These are phyloP conservation scores for Corythornis vintsioides DNA, from an alignment of 2,113 vertebrate species.

Conservation along the genomic window DNA sequence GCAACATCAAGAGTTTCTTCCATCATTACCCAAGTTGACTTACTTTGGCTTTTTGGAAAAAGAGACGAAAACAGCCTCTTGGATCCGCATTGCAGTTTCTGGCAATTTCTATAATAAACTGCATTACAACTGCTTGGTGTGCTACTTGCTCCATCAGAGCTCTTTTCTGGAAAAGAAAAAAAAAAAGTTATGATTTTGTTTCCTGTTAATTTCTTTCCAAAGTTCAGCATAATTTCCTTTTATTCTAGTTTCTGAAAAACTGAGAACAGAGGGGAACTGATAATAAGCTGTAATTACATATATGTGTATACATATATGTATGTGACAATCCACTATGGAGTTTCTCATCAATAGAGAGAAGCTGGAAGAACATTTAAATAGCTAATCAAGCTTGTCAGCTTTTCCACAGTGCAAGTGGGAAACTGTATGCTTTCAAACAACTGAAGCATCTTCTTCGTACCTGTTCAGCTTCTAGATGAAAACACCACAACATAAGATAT, in stretches of 20 bases:
- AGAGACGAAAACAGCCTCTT: conserved; percentile 93
- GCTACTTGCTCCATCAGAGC: conserved; percentile 98
- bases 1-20: not conserved
- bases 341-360: not conserved
- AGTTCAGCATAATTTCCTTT: not conserved
- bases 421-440: conserved; percentile 5
- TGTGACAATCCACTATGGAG: not conserved
- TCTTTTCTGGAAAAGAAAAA: conserved; percentile 80
- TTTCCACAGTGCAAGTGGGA: not conserved
- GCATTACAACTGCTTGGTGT: conserved; percentile 96
- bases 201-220: not conserved
- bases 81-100: conserved; percentile 90
- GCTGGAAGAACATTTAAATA: too few relatives aligned
- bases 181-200: too few relatives aligned
- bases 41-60: conserved; percentile 99
- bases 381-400: too few relatives aligned
- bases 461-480: conserved; percentile 91
- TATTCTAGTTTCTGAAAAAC: not conserved
- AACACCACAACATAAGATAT: conserved; percentile 95
- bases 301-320: too few relatives aligned
- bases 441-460: conserved; percentile 68
- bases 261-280: not conserved
- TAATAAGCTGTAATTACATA: too few relatives aligned
- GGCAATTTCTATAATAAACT: conserved; percentile 98
- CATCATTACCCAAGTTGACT: conserved; percentile 23